These are phyloP conservation scores for Lepidonotus clava DNA, from an alignment of 2,888 invertebrate species.

Conservation along the genomic window DNA sequence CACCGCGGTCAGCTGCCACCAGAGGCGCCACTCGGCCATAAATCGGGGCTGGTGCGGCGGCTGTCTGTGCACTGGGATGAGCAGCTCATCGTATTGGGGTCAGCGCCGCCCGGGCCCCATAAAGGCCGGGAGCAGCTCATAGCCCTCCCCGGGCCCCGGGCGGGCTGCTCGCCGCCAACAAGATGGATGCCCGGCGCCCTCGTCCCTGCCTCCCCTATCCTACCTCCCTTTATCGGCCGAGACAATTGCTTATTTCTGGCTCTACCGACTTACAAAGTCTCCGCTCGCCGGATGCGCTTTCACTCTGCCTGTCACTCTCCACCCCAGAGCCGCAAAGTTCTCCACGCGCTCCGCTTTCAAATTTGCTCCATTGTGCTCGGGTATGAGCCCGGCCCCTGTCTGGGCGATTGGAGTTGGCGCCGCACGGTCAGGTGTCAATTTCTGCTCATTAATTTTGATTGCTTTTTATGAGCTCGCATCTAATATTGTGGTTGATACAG, in stretches of 20 bases:
- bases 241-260: constrained; percentile 52
- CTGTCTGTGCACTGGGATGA: background rate
- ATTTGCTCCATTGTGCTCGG: constrained; percentile 37
- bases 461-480: constrained; percentile 10
- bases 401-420: background rate
- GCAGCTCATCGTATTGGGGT: too few relatives aligned
- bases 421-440: constrained; percentile 18
- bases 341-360: constrained; percentile 8
- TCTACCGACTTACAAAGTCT: constrained; percentile 42
- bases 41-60: background rate
- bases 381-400: background rate
- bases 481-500: background rate
- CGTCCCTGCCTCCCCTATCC: background rate
- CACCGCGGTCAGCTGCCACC: too few relatives aligned
- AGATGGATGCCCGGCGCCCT: constrained; percentile 3
- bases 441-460: constrained; percentile 47
- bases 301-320: too few relatives aligned
- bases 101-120: background rate
- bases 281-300: background rate
- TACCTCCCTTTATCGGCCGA: background rate
- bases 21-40: too few relatives aligned
- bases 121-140: background rate
- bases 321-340: background rate
- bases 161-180: background rate
- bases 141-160: background rate